Evolutionary conservation across 2,113 vertebrate species (phyloP), one percentile per base, ranked within the genome.

Genomic region (Papio anubis): DNA sequence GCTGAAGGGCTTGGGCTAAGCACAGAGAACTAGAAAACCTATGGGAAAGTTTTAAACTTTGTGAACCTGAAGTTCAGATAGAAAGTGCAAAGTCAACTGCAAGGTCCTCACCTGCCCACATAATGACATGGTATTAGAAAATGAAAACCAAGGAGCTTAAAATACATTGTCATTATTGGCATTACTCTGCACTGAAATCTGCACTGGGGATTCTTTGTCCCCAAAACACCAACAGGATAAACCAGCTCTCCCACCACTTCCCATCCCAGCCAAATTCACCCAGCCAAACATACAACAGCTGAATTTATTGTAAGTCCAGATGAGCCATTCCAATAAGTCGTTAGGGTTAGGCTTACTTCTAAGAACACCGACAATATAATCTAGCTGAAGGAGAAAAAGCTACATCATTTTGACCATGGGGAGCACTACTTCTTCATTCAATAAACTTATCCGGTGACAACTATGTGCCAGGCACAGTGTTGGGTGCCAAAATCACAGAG

Each of bases 41-140:
- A 32, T 20, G 35, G 35, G 82, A 72, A 96, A 93, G n/a, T 82
- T 61, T 68, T 82, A 84, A 96, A 52, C 81, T 87, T 52, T 38
- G 35, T 50, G 93, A 96, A 93, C 17, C 59, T 52, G 73, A 95
- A 75, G 84, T 61, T 96, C 92, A 70, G 78, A 90, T 83, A 76
- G 40, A 90, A 92, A 97, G 59, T 64, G 38, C 61, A 43, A 72
- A 94, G 73, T 88, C 86, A 92, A 79, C 72, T 61, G 52, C 87
- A 90, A 84, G 66, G 27, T 8, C 70, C 40, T 73, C 8, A 30
- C 84, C 80, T 83, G 43, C 57, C 68, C 68, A 5, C 55, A 66
- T 96, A 82, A 96, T 93, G 68, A 73, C 68, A 80, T 27, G 61
- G 85, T 93, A 61, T 87, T 83, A 80, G 81, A 85, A 70, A 61